These are phyloP conservation scores for Saxidomus purpurata DNA, from an alignment of 1,140 invertebrate species.

Conservation along the genomic window DNA sequence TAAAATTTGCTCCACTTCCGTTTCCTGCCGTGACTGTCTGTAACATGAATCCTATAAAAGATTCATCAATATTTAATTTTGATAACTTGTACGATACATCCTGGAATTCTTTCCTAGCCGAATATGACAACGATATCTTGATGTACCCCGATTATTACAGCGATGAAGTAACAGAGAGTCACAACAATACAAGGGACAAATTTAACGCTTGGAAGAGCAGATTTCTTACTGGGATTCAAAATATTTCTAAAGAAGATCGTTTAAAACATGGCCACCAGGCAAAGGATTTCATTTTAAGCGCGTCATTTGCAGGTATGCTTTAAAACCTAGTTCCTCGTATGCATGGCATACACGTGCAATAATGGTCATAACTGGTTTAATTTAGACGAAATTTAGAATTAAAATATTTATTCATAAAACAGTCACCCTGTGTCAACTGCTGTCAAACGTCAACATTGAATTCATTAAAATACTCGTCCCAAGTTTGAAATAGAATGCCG, in stretches of 20 bases:
- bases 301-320: background rate
- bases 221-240: background rate
- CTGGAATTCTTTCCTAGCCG: no score
- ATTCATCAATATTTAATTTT: no score
- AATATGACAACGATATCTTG: background rate
- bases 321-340: no score
- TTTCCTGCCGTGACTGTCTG: conserved; percentile 37
- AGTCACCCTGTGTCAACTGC: background rate
- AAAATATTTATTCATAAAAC: background rate
- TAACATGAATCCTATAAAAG: conserved; percentile 48
- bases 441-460: background rate
- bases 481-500: no score
- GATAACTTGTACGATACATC: background rate
- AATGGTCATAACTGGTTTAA: no score
- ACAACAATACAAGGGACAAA: background rate
- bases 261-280: background rate
- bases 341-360: no score
- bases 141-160: background rate
- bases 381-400: background rate
- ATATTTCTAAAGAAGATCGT: background rate
- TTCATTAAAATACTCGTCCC: no score
- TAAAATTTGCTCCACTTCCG: background rate
- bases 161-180: background rate
- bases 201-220: background rate
- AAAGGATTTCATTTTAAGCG: background rate